Evolutionary conservation across 2,113 vertebrate species (phyloP).

Genomic region (Mohoua ochrocephala): DNA sequence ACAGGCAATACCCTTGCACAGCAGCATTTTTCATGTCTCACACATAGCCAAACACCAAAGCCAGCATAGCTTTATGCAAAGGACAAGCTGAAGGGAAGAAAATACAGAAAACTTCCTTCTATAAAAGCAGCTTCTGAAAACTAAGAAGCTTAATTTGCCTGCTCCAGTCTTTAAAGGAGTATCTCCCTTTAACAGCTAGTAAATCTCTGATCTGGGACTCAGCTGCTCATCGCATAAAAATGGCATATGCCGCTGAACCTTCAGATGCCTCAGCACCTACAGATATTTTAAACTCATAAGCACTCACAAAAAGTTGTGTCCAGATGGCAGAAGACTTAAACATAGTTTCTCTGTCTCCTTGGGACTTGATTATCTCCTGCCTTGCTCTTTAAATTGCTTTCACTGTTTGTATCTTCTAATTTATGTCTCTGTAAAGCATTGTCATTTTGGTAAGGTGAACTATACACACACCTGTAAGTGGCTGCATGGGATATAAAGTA

Average conservation of each 20-base stretch:
- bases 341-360: not conserved
- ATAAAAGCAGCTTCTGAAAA: not conserved
- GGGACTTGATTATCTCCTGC: not conserved
- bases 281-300: conserved; percentile 26
- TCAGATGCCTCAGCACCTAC: conserved; percentile 36
- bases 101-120: not conserved
- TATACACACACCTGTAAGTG: not conserved
- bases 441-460: conserved; percentile 4
- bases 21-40: not conserved
- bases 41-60: not conserved
- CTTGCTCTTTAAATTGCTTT: conserved; percentile 21
- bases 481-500: not conserved
- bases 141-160: not conserved
- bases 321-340: conserved; percentile 26
- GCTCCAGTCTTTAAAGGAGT: not conserved
- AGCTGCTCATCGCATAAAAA: not conserved
- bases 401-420: conserved; percentile 3
- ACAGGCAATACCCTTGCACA: not conserved
- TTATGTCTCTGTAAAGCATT: not conserved
- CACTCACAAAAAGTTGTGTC: not conserved
- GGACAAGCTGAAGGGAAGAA: not conserved
- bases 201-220: conserved; percentile 19
- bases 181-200: not conserved
- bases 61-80: not conserved
- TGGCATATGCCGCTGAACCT: not conserved